A percentile compares a stretch with the other conserved stretches of the same genome.
phyloP scores from a whole-genome alignment of 2,888 invertebrate genomes.

The Masnerella sp. region DNA sequence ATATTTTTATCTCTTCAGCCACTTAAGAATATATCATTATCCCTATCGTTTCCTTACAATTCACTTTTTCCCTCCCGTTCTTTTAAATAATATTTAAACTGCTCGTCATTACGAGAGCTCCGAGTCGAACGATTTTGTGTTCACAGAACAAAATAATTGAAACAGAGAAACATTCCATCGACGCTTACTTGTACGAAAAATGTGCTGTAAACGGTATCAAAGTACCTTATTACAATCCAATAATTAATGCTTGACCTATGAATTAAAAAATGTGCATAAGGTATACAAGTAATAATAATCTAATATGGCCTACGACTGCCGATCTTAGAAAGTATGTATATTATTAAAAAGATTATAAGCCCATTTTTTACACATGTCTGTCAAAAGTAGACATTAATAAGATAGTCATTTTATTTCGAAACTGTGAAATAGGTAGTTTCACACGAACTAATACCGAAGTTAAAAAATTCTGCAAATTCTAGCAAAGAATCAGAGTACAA shows the following conservation, averaged over 20 bases:
- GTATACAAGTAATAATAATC: neutral
- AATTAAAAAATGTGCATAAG: neutral
- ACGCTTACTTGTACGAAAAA: too few relatives aligned
- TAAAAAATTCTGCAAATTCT: too few relatives aligned
- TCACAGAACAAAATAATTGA: constrained; percentile 3
- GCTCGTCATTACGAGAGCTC: constrained; percentile 5
- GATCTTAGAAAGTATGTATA: constrained; percentile 28
- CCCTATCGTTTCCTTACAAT: constrained; percentile 5
- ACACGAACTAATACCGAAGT: constrained; percentile 16
- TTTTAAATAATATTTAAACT: constrained; percentile 10
- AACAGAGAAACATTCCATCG: neutral
- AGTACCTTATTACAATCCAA: neutral
- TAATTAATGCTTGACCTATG: constrained; percentile 9
- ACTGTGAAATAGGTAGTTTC: constrained; percentile 21
- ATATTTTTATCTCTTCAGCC: constrained; percentile 23
- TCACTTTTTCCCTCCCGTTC: constrained; percentile 10
- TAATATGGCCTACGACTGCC: neutral
- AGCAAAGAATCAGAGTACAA: too few relatives aligned
- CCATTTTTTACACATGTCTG: constrained; percentile 38
- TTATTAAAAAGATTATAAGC: constrained; percentile 32
- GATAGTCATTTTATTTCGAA: constrained; percentile 4
- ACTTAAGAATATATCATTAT: constrained; percentile 35
- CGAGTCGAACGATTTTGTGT: neutral
- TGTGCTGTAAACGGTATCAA: too few relatives aligned
- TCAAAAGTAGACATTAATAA: constrained; percentile 36